Evolutionary conservation across 2,888 invertebrate genomes (phyloP).

Genomic region (Osedax frankpressi): DNA sequence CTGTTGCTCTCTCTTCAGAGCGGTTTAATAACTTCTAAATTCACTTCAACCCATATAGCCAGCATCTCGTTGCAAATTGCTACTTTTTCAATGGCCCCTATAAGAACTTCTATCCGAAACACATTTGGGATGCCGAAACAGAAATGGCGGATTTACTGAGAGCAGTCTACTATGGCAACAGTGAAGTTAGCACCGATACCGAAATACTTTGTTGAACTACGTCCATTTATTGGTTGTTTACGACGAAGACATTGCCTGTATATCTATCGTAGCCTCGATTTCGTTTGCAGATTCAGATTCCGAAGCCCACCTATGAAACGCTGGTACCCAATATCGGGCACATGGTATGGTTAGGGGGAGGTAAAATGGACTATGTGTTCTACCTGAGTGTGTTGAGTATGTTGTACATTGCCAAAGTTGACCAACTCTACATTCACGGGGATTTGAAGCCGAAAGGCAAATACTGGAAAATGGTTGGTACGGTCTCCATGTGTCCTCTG

Average conservation of each 20-base stretch:
- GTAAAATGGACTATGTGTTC: constrained; percentile 35
- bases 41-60: too few species aligned
- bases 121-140: constrained; percentile 30
- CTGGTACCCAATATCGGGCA: constrained; percentile 39
- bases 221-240: too few species aligned
- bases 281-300: too few species aligned
- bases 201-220: too few species aligned
- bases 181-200: constrained; percentile 23
- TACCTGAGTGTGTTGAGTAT: constrained; percentile 37
- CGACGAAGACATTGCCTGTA: too few species aligned
- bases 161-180: constrained; percentile 31
- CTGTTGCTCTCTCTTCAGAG: too few species aligned
- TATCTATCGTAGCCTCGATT: too few species aligned
- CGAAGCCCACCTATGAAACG: constrained; percentile 22
- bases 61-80: neutral
- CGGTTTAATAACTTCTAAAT: too few species aligned
- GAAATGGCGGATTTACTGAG: constrained; percentile 29
- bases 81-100: constrained; percentile 15
- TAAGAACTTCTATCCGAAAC: constrained; percentile 29
- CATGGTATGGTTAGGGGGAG: constrained; percentile 37
- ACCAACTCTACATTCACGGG: constrained; percentile 36
- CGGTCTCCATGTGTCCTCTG: too few species aligned
- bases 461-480: constrained; percentile 31
- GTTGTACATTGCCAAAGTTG: constrained; percentile 34
- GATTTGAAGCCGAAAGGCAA: constrained; percentile 31